phyloP scores from a whole-genome alignment of 2,113 vertebrate genomes.

The Chaetodon auriga region DNA sequence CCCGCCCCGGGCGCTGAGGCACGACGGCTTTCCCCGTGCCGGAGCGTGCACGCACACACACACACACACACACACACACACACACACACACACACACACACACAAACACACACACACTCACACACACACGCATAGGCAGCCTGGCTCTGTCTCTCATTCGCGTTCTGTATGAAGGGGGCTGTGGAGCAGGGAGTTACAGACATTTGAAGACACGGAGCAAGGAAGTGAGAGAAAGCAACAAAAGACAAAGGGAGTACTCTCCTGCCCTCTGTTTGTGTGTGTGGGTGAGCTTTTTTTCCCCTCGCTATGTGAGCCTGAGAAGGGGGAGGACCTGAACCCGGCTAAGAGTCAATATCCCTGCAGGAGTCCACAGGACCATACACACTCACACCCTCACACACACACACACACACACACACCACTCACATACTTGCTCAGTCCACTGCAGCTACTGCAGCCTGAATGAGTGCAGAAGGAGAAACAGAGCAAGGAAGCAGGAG shows the following conservation, averaged over 20 bases:
- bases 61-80: conserved; percentile 24
- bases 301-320: conserved; percentile 47
- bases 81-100: too few relatives aligned
- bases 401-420: conserved; percentile 37
- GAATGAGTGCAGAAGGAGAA: conserved; percentile 68
- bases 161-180: conserved; percentile 30
- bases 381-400: conserved; percentile 34
- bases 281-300: conserved; percentile 34
- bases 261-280: conserved; percentile 56
- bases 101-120: conserved; percentile 16
- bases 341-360: conserved; percentile 73
- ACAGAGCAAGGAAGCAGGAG: conserved; percentile 62
- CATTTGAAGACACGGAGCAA: conserved; percentile 54
- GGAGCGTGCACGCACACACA: conserved; percentile 17
- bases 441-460: conserved; percentile 64
- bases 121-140: neutral
- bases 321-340: conserved; percentile 78
- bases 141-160: conserved; percentile 10
- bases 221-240: conserved; percentile 62
- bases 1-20: conserved; percentile 74
- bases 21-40: conserved; percentile 69
- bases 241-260: conserved; percentile 58
- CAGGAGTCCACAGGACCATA: conserved; percentile 74
- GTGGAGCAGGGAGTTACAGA: conserved; percentile 51
- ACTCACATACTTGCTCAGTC: conserved; percentile 57